Evolutionary conservation across 2,888 invertebrate genomes (phyloP).

Genomic region (Busseola fusca): DNA sequence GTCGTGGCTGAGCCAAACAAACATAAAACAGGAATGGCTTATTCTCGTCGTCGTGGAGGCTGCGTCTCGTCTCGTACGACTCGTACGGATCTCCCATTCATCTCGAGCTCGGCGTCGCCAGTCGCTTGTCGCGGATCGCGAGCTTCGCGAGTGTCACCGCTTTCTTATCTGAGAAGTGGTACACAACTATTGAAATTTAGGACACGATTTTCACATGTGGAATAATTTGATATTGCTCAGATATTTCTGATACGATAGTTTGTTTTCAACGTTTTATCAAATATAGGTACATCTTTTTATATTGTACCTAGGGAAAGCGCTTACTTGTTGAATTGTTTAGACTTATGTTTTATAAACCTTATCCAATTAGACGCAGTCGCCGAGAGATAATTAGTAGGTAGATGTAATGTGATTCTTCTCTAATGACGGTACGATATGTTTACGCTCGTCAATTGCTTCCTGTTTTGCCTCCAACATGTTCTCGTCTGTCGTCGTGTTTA

Average conservation of each 20-base stretch:
- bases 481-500: slow-evolving; percentile 32
- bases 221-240: slow-evolving; percentile 23
- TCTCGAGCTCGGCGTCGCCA: slow-evolving; percentile 44
- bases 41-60: slow-evolving; percentile 62
- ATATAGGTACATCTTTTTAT: neutral
- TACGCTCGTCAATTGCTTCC: slow-evolving; percentile 33
- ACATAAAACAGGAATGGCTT: slow-evolving; percentile 80
- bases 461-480: slow-evolving; percentile 24
- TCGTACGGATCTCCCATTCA: slow-evolving; percentile 57
- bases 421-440: slow-evolving; percentile 9
- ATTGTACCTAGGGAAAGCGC: neutral
- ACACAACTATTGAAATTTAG: slow-evolving; percentile 42
- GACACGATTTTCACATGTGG: slow-evolving; percentile 27
- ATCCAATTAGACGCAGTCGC: neutral
- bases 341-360: neutral
- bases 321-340: slow-evolving; percentile 2
- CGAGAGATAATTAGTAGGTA: neutral
- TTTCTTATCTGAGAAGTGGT: slow-evolving; percentile 25
- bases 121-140: slow-evolving; percentile 37
- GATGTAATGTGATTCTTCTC: slow-evolving; percentile 22
- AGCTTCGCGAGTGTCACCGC: slow-evolving; percentile 33
- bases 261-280: slow-evolving; percentile 5
- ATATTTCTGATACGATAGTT: slow-evolving; percentile 11
- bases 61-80: slow-evolving; percentile 51
- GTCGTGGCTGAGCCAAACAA: slow-evolving; percentile 74